Evolutionary conservation across 1,140 invertebrate species (phyloP), one percentile per base, ranked within the genome.

Genomic region (Eurosta solidaginis): DNA sequence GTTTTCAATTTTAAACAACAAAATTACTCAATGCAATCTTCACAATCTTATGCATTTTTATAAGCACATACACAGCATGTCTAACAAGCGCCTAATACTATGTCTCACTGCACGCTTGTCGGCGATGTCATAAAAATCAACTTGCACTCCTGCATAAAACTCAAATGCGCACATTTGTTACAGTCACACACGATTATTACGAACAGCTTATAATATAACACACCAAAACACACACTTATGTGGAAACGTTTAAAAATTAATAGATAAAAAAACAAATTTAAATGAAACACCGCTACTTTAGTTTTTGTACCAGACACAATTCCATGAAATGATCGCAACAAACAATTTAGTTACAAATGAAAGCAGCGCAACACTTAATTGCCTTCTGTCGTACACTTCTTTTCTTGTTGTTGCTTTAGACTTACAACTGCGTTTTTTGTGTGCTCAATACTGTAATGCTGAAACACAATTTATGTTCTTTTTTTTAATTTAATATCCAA

Each of bases 321-420:
- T 68, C 33, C 59, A 7, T 40, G 59, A 68, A 68, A 20, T 68
- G 59, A 68, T 40, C 33, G 33, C 33, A 4, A 25, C 33, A 40
- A 76, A 54, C 12, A 20, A 76, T 76, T 76, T 50, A 45, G 22
- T 50, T 76, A 36, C 47, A 76, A 76, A 22, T 40, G 12, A 25
- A 76, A 76, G 45, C 20, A 14, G 20, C 49, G 29, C 29, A 49
- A 47, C 9, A 22, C 45, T 76, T 29, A n/a, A 20, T 50, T 50
- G n/a, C 22, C 33, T 12, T 4, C 47, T 7, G 6, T 52, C 36
- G 44, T 17, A 47, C 44, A 47, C 44, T n/a, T 47, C 22, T 6
- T 63, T 40, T 40, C 5, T 68, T 42, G 9, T 68, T 52, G 29
- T 42, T 25, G 17, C 20, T 76, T 52, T 40, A 59, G 17, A 25